These are phyloP conservation scores for Lycophotia porphyrea DNA, from an alignment of 2,888 invertebrate species.

Conservation along the genomic window DNA sequence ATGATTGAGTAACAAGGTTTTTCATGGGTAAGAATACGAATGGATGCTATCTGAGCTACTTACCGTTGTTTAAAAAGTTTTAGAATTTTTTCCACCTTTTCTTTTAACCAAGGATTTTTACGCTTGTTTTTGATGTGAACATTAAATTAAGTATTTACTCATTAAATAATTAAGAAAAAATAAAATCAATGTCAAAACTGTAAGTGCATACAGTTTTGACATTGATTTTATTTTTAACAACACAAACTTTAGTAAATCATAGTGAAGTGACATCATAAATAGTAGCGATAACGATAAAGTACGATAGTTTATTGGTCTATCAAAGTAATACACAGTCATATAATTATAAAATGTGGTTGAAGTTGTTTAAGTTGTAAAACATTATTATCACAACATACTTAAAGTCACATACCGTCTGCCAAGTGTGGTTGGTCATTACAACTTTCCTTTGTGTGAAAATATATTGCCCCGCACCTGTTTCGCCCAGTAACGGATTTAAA, in stretches of 20 bases:
- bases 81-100: neutral
- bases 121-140: neutral
- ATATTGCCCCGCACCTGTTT: neutral
- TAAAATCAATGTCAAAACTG: neutral
- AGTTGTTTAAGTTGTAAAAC: neutral
- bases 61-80: neutral
- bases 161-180: neutral
- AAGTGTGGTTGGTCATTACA: neutral
- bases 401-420: neutral
- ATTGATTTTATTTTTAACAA: too few relatives aligned
- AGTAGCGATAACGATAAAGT: constrained; percentile 11
- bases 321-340: constrained; percentile 10
- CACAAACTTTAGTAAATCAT: neutral
- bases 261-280: constrained; percentile 33
- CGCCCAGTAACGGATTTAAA: neutral
- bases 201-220: too few relatives aligned
- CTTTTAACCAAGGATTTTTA: neutral
- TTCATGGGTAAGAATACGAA: neutral
- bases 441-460: neutral
- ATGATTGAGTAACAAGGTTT: neutral
- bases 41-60: too few relatives aligned
- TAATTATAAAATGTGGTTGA: constrained; percentile 1
- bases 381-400: neutral
- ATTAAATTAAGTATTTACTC: neutral
- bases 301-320: neutral